Evolutionary conservation across 2,113 vertebrate species (phyloP).

Genomic region (Pachyramphus minor): DNA sequence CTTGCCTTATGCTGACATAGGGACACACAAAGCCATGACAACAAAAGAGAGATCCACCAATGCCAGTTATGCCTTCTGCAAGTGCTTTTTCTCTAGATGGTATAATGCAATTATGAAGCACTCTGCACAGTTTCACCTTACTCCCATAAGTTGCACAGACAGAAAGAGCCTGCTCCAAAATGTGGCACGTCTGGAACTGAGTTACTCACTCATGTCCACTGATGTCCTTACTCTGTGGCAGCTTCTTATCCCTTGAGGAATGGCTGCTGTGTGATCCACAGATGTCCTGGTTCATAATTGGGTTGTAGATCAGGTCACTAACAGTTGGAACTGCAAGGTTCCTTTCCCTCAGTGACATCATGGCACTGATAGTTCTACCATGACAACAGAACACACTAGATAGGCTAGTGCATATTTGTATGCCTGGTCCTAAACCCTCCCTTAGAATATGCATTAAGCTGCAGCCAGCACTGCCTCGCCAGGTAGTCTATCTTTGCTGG

Average conservation of each 20-base stretch:
- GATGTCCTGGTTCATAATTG: background rate
- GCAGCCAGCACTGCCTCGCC: background rate
- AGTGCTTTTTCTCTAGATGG: background rate
- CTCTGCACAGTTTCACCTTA: background rate
- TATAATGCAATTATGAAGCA: background rate
- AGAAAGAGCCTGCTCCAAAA: background rate
- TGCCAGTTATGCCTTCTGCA: background rate
- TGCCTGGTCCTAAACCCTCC: background rate
- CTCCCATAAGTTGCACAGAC: background rate
- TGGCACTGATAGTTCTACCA: fast-evolving
- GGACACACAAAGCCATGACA: background rate
- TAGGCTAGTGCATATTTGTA: background rate
- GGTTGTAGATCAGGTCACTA: background rate
- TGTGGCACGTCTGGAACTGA: fast-evolving
- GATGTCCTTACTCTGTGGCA: background rate
- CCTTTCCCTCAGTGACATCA: background rate
- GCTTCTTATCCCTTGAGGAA: background rate
- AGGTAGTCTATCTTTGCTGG: background rate
- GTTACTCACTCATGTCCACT: background rate
- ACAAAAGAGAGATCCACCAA: background rate
- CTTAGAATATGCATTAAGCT: background rate
- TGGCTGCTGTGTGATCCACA: background rate
- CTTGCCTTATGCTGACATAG: background rate
- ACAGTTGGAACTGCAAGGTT: fast-evolving
- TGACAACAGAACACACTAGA: background rate